Evolutionary conservation across 2,888 invertebrate genomes (phyloP), one percentile per base, ranked within the genome.

Genomic region (Pteria penguin): DNA sequence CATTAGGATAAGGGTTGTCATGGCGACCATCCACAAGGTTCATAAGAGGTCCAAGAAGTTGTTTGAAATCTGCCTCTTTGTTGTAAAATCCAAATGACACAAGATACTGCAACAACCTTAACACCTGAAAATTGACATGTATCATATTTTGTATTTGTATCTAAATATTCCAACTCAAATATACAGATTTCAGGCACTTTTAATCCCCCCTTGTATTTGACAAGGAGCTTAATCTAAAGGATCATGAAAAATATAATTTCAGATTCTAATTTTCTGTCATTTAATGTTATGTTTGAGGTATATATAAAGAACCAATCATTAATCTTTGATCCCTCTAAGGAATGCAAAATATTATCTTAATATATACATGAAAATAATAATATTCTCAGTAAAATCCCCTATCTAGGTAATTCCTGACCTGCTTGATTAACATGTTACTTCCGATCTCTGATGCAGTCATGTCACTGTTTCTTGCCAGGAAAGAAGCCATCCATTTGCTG

Each of bases 401-500:
- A n/a, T n/a, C n/a, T n/a, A n/a, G n/a, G n/a, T n/a, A n/a, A n/a
- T n/a, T n/a, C n/a, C n/a, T n/a, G n/a, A 90, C 90, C 88, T 90
- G 89, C 80, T 86, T 82, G 4, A 90, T 87, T 18, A 91, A 85
- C 82, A 88, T 85, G 81, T 91, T 91, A 80, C 90, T 89, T 1
- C 91, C 91, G 31, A 90, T 88, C 67, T 85, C 73, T 0, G 91
- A 90, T 1, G 90, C 90, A 4, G 89, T 89, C 91, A 91, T 91
- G 82, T 90, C 89, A 22, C 87, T 87, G 80, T 91, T 91, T 18
- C 78, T 76, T 11, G 84, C 88, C 4, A 91, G 85, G 72, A 91
- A 91, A 24, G 78, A 75, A 11, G 88, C 82, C 36, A 91, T 89
- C 91, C 90, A 91, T 33, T 84, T 80, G 58, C 87, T 81, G 26